Conservation (phyloP, 2,797 vertebrate species). For the Anabacerthia variegaticeps region DNA sequence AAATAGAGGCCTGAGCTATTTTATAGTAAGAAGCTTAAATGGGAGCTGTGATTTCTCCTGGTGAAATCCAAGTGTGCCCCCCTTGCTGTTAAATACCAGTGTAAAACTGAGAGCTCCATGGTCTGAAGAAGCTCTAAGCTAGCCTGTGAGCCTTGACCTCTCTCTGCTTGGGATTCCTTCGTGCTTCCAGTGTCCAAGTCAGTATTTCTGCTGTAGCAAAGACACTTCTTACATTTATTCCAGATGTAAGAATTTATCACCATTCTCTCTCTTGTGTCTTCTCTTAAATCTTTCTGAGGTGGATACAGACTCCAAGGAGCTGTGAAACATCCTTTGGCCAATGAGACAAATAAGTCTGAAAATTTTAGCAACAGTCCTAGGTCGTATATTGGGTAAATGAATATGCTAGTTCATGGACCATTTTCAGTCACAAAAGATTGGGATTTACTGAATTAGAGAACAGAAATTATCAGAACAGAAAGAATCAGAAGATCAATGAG, state of each 20-base stretch:
- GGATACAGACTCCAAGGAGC: background rate
- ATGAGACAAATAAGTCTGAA: background rate
- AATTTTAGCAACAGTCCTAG: background rate
- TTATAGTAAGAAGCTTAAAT: background rate
- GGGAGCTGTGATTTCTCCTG: background rate
- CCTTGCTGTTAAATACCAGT: background rate
- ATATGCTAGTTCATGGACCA: background rate
- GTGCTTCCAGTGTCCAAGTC: background rate
- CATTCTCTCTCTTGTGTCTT: background rate
- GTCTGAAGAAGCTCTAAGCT: background rate
- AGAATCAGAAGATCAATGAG: background rate
- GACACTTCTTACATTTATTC: background rate
- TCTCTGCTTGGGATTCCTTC: background rate
- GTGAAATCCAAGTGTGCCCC: background rate
- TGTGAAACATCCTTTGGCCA: background rate
- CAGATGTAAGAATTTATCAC: background rate
- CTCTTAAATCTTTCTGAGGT: background rate
- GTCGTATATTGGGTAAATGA: background rate
- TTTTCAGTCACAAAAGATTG: background rate
- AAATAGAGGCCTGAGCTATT: background rate
- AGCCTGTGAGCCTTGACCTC: accelerated
- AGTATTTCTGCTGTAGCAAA: background rate
- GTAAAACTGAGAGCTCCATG: background rate
- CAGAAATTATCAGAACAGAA: background rate
- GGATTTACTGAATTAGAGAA: background rate